Evolutionary conservation across 2,113 vertebrate genomes (phyloP).

Genomic region (Todiramphus chloris): DNA sequence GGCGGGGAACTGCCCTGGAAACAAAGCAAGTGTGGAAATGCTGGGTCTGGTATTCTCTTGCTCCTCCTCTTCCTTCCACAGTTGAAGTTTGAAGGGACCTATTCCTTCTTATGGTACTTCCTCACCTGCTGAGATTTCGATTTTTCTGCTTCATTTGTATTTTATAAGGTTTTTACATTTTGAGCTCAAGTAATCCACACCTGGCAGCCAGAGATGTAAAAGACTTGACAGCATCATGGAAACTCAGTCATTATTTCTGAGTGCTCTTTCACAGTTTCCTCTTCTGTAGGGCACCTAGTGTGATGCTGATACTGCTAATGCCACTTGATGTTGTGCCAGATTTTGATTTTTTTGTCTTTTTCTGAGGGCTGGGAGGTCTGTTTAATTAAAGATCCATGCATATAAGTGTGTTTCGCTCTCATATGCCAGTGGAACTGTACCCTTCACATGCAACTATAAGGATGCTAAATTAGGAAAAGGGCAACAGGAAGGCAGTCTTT

Average conservation of each 20-base stretch:
- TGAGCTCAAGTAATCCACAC: conserved; percentile 52
- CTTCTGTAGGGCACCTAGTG: conserved; percentile 3
- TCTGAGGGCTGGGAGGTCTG: not conserved
- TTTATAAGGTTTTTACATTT: conserved; percentile 53
- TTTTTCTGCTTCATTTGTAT: conserved; percentile 37
- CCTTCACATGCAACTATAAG: not conserved
- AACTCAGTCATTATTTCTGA: conserved; percentile 45
- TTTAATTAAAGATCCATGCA: conserved; percentile 32
- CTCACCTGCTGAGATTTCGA: not conserved
- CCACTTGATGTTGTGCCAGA: not conserved
- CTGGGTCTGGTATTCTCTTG: not conserved
- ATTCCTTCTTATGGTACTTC: not conserved
- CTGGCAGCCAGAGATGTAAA: conserved; percentile 21
- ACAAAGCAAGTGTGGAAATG: not conserved
- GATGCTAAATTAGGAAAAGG: not conserved
- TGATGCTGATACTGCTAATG: conserved; percentile 8
- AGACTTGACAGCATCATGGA: conserved; percentile 51
- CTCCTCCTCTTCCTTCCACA: not conserved
- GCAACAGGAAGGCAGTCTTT: not conserved
- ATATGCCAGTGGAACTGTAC: not conserved
- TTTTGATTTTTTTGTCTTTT: not conserved
- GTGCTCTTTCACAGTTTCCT: not conserved
- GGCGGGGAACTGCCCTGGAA: not conserved
- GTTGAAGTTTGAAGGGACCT: not conserved
- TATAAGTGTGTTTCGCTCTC: not conserved